A percentile compares a stretch with the other conserved stretches of the same genome.
Evolutionary conservation across 92 coral and sea anemone species (phyloP).

Genomic region (Paragorgia papillata): DNA sequence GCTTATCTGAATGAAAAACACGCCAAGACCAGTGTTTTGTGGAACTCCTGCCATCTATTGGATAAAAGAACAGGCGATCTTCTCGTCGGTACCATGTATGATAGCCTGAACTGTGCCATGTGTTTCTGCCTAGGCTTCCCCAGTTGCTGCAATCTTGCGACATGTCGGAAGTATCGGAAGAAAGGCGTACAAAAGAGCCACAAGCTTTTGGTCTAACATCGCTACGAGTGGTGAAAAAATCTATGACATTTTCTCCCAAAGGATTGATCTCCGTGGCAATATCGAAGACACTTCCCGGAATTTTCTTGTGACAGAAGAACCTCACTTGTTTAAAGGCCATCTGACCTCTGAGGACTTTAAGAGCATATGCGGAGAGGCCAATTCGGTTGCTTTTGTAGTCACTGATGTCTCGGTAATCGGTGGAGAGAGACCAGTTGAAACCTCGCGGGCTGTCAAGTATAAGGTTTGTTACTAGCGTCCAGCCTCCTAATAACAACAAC

Average conservation of each 20-base stretch:
- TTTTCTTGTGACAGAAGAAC: constrained; percentile 61
- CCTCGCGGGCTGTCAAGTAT: background rate
- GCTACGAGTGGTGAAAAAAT: constrained; percentile 52
- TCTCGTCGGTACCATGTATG: too few relatives aligned
- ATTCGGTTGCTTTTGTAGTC: constrained; percentile 62
- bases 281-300: constrained; percentile 67
- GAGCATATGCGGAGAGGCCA: constrained; percentile 49
- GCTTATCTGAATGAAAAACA: too few relatives aligned
- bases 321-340: constrained; percentile 69
- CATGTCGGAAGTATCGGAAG: too few relatives aligned
- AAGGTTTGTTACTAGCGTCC: too few relatives aligned
- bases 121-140: too few relatives aligned
- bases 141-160: too few relatives aligned
- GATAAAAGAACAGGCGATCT: too few relatives aligned
- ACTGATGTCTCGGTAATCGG: constrained; percentile 49
- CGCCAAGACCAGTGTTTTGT: too few relatives aligned
- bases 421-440: constrained; percentile 18
- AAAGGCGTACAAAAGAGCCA: too few relatives aligned
- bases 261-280: constrained; percentile 56
- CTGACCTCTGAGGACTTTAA: constrained; percentile 42
- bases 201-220: constrained; percentile 55
- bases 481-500: too few relatives aligned
- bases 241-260: constrained; percentile 52
- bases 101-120: too few relatives aligned
- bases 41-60: too few relatives aligned